A percentile compares a stretch with the other conserved stretches of the same genome.
Evolutionary conservation across 2,888 invertebrate species (phyloP).

Genomic region (Epinotia ramella): DNA sequence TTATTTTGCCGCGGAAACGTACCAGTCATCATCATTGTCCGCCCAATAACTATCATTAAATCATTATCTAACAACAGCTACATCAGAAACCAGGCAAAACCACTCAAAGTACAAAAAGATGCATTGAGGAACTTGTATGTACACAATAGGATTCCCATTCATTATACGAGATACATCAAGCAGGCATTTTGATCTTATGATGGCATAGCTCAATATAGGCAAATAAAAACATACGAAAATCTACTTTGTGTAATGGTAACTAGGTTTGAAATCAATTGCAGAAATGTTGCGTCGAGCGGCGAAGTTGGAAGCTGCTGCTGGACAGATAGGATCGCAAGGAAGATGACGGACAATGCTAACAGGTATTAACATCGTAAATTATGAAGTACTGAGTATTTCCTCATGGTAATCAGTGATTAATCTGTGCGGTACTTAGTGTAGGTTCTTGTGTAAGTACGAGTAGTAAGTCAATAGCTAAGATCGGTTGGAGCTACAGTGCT

Average conservation of each 20-base stretch:
- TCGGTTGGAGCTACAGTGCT: no score
- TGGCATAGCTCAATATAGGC: neutral
- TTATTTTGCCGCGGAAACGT: slow-evolving; percentile 1
- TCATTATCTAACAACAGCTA: slow-evolving; percentile 21
- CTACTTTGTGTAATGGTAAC: no score
- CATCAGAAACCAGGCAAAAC: slow-evolving; percentile 18
- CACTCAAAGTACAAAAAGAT: slow-evolving; percentile 18
- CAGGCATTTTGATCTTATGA: neutral
- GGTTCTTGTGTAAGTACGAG: no score
- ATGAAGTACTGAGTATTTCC: slow-evolving; percentile 18
- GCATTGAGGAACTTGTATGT: slow-evolving; percentile 24
- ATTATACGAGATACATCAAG: slow-evolving; percentile 25
- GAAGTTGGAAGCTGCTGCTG: neutral
- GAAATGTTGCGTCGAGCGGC: neutral
- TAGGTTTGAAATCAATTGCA: neutral
- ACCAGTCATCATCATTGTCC: slow-evolving; percentile 2
- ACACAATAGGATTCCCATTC: slow-evolving; percentile 35
- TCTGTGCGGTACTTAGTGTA: neutral
- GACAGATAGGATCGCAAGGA: slow-evolving; percentile 13
- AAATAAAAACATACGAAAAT: neutral
- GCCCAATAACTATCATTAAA: slow-evolving; percentile 18
- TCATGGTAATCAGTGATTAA: slow-evolving; percentile 9
- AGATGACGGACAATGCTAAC: slow-evolving; percentile 41
- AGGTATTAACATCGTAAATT: slow-evolving; percentile 29
- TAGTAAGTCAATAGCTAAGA: no score